phyloP scores from a whole-genome alignment of 2,797 vertebrate species.

The Momotus momota region DNA sequence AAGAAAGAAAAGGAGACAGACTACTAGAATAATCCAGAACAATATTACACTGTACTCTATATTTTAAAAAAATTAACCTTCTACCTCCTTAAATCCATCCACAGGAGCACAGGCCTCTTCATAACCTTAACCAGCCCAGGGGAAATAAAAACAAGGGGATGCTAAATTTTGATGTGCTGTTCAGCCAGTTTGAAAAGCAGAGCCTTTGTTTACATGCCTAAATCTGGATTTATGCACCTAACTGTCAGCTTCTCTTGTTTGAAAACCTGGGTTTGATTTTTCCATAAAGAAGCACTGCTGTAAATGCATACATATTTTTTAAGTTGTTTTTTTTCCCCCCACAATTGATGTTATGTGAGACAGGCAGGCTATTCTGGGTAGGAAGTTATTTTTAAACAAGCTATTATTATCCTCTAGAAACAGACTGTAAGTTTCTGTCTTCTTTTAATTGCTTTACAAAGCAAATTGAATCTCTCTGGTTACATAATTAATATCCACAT shows the following conservation, averaged over 20 bases:
- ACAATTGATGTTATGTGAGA: neutral
- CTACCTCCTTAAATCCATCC: neutral
- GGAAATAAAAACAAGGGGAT: neutral
- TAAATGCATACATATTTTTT: neutral
- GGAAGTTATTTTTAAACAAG: conserved; percentile 49
- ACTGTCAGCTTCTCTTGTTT: neutral
- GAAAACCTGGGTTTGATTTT: neutral
- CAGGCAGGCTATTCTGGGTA: conserved; percentile 13
- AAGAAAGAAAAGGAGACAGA: fast-evolving
- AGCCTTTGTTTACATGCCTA: neutral
- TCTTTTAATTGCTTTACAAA: conserved; percentile 54
- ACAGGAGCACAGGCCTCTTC: neutral
- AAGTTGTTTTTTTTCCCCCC: neutral
- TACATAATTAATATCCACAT: conserved; percentile 29
- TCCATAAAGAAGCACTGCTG: neutral
- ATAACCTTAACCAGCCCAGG: neutral
- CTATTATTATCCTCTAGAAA: conserved; percentile 33
- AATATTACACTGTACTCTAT: neutral
- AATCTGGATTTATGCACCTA: neutral
- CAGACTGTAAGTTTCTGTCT: conserved; percentile 29
- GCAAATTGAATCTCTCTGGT: conserved; percentile 27
- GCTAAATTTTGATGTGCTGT: neutral
- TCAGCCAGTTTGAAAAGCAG: neutral
- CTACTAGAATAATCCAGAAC: neutral
- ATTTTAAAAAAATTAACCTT: neutral